These are phyloP conservation scores for Bos javanicus DNA, from an alignment of 2,113 vertebrate species.

Conservation along the genomic window DNA sequence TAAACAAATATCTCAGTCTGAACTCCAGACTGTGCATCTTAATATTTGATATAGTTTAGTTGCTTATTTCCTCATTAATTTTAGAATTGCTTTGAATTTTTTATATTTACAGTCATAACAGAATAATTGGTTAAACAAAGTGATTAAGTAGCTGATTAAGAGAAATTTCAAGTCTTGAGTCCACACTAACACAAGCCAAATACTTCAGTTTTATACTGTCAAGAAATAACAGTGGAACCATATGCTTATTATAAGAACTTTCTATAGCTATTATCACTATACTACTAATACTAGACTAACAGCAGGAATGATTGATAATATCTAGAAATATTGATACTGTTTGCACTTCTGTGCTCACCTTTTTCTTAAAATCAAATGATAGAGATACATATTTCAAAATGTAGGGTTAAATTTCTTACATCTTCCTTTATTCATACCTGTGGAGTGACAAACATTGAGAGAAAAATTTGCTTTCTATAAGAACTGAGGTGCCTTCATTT, in stretches of 20 bases:
- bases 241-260: not conserved
- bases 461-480: conserved; percentile 23
- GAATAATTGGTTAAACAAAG: not conserved
- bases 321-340: not conserved
- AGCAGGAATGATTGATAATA: not conserved
- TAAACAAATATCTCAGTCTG: not conserved
- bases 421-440: not conserved
- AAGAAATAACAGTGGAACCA: not conserved
- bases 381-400: not conserved
- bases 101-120: not conserved
- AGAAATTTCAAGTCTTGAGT: not conserved
- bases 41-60: not conserved
- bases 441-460: not conserved
- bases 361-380: not conserved
- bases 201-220: not conserved
- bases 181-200: not conserved
- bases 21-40: not conserved
- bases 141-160: not conserved
- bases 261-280: not conserved
- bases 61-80: not conserved
- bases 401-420: not conserved
- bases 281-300: not conserved
- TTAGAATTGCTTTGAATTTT: not conserved
- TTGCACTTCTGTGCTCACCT: not conserved
- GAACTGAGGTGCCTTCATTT: not conserved